phyloP scores from a whole-genome alignment of 2,888 invertebrate species.

The Tetrapedia diversipes region DNA sequence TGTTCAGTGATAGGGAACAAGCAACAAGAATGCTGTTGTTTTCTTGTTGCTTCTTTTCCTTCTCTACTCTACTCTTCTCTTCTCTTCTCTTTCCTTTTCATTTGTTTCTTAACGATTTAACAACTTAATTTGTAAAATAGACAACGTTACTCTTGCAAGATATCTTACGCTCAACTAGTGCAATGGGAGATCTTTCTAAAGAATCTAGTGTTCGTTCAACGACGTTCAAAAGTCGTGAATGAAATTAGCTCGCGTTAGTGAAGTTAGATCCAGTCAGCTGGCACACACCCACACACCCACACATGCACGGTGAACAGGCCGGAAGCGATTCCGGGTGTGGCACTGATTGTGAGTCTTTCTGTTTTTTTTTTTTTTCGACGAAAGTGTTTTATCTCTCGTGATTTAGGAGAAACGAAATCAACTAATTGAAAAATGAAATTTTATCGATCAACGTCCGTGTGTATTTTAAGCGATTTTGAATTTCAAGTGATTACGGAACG shows the following conservation, averaged over 20 bases:
- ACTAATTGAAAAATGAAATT: not conserved
- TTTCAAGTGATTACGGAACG: not conserved
- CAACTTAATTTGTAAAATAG: not conserved
- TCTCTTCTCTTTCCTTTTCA: not conserved
- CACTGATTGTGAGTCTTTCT: not conserved
- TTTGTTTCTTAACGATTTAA: not conserved
- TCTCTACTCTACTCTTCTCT: not conserved
- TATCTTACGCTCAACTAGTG: slow-evolving; percentile 41
- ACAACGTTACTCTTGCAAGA: not conserved
- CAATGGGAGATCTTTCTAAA: slow-evolving; percentile 11
- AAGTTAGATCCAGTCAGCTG: slow-evolving; percentile 1
- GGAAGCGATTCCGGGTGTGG: not conserved
- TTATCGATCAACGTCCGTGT: not conserved
- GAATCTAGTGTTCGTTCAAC: slow-evolving; percentile 2
- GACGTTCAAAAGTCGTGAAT: not conserved
- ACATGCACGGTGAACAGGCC: not conserved
- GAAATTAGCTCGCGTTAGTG: slow-evolving; percentile 16
- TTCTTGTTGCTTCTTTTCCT: not conserved
- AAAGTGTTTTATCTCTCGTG: slow-evolving; percentile 1
- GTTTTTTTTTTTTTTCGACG: not conserved
- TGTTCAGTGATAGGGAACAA: not conserved
- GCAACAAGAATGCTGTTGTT: not conserved
- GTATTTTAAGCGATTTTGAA: not conserved
- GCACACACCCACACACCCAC: no score
- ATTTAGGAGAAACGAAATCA: slow-evolving; percentile 3